These are phyloP conservation scores for Lamprotornis superbus DNA, from an alignment of 2,113 vertebrate genomes.

Conservation along the genomic window DNA sequence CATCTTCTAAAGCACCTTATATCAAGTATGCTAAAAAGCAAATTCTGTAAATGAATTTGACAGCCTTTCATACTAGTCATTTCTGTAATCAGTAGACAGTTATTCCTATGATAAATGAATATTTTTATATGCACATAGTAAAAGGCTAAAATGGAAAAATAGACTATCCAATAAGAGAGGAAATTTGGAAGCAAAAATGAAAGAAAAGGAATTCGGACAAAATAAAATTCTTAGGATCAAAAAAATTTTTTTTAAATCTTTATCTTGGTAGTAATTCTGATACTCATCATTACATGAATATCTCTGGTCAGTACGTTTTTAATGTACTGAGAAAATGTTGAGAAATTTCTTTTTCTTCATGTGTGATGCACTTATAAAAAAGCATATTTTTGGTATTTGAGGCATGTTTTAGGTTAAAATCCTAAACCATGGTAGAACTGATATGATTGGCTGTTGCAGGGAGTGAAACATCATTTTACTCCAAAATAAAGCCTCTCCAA, in stretches of 20 bases:
- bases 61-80: neutral
- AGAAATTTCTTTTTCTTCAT: neutral
- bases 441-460: neutral
- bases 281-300: neutral
- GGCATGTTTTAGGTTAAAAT: neutral
- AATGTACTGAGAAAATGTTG: neutral
- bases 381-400: neutral
- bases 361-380: neutral
- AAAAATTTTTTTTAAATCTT: fast-evolving
- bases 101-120: neutral
- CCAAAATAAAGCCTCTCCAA: neutral
- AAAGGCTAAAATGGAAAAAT: neutral
- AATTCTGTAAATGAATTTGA: neutral
- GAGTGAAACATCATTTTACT: neutral
- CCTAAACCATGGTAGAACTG: neutral
- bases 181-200: neutral
- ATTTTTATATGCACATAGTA: neutral
- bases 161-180: neutral
- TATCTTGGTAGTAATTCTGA: neutral
- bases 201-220: neutral
- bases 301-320: neutral
- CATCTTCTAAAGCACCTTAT: neutral
- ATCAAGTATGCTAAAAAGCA: neutral
- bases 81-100: neutral
- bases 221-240: neutral